Base-by-base conservation (phyloP, 2,113 vertebrate genomes). In the Actenoides hombroni region DNA sequence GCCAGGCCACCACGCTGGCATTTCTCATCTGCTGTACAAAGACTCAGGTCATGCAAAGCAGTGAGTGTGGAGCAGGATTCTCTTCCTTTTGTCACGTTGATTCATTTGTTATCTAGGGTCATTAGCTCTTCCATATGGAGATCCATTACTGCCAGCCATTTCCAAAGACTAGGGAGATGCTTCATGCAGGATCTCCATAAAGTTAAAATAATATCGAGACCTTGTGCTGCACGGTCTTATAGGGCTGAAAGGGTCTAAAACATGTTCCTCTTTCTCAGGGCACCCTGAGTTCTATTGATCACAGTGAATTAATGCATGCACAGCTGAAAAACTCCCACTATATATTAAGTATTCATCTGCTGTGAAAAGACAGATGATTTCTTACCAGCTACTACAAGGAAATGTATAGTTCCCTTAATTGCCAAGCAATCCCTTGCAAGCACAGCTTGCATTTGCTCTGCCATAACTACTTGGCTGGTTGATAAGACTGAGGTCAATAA, bases 381-480 rank as follows among this genome's bases (percentile, higher is more conserved):
- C 90, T 64, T 88, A 86, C 69, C 83, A 65, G 49, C 17, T 73
- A 44, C 69, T 76, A 39, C 35, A 70, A 83, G 77, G 92, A 83
- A 92, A 92, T 8, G 16, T 80, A 84, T 68, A 97, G 73, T 93
- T 95, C 87, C 73, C 29, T 97, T 97, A 95, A 91, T 89, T 95
- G 95, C 89, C 93, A 88, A 90, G 86, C 56, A 93, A 75, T 80
- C 20, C 74, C 74, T 86, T 90, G 56, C 96, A 96, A 97, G 54
- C 91, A 86, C 42, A 95, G 63, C 85, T 78, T 86, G 71, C 60
- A 61, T 91, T 89, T 95, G 77, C 92, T 95, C 42, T 59, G 68
- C 95, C 40, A 33, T 78, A 69, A 86, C 96, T 89, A 89, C 83
- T 91, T 91, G 92, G 78, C 71, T 96, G 90, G 81, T 94, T 88